phyloP scores from a whole-genome alignment of 2,888 invertebrate species.

The Cataglyphis rosenhaueri region DNA sequence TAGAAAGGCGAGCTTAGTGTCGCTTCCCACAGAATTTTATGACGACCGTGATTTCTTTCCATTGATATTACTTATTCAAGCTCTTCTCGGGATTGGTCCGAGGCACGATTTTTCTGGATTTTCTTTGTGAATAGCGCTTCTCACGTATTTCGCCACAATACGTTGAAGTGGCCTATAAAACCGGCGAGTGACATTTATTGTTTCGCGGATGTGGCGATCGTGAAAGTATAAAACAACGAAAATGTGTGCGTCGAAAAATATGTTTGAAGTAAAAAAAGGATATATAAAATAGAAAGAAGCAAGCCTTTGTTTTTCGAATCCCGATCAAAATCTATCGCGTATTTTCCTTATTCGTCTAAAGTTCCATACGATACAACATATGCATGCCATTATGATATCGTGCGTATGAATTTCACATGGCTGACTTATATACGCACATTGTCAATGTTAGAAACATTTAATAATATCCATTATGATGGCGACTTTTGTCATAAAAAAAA shows the following conservation, averaged over 20 bases:
- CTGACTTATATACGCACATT: neutral
- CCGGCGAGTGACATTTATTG: neutral
- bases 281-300: neutral
- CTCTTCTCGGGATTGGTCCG: conserved; percentile 16
- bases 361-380: neutral
- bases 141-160: neutral
- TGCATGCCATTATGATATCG: conserved; percentile 4
- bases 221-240: neutral
- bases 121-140: neutral
- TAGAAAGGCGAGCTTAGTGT: conserved; percentile 46
- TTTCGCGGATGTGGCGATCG: neutral
- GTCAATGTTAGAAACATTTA: neutral
- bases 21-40: conserved; percentile 41
- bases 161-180: conserved; percentile 15
- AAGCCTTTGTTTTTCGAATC: neutral
- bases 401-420: neutral
- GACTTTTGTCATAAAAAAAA: neutral
- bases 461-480: neutral
- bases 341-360: conserved; percentile 8
- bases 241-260: neutral
- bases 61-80: conserved; percentile 42
- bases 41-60: conserved; percentile 33
- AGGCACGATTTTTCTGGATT: conserved; percentile 21
- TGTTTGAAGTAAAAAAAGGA: conserved; percentile 10
- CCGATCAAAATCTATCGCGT: neutral